Evolutionary conservation across 1,140 invertebrate species (phyloP).

Genomic region (Drosophila sechellia): DNA sequence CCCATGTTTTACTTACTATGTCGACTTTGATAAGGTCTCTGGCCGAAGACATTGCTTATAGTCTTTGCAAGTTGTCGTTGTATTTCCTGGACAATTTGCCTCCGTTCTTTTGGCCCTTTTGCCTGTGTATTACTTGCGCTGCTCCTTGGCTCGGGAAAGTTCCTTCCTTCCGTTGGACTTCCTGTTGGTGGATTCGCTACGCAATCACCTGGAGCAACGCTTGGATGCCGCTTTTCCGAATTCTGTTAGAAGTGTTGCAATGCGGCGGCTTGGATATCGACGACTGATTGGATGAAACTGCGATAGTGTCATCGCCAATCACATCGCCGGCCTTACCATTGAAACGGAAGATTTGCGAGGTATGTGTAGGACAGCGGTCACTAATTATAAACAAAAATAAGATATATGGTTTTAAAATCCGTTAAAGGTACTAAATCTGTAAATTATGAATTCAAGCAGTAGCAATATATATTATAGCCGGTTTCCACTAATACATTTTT

Average conservation of each 20-base stretch:
- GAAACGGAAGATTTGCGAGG: too few relatives aligned
- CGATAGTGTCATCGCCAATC: too few relatives aligned
- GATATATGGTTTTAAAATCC: too few relatives aligned
- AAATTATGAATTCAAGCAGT: too few relatives aligned
- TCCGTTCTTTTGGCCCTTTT: not conserved
- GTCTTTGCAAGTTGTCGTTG: constrained; percentile 19
- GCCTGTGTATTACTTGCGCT: not conserved
- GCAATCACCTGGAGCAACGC: not conserved
- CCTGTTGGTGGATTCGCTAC: not conserved
- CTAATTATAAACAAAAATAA: too few relatives aligned
- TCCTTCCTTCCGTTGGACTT: not conserved
- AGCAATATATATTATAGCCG: too few relatives aligned
- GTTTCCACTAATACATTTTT: too few relatives aligned
- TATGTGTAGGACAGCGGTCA: too few relatives aligned
- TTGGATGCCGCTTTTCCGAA: not conserved
- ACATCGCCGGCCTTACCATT: too few relatives aligned
- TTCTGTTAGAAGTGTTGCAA: not conserved
- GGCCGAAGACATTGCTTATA: constrained; percentile 61
- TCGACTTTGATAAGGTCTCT: constrained; percentile 83
- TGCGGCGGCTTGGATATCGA: constrained; percentile 18
- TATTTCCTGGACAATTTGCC: constrained; percentile 13
- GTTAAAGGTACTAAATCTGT: too few relatives aligned
- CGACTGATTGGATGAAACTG: too few relatives aligned
- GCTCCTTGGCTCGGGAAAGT: not conserved
- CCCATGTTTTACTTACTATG: constrained; percentile 66